Percentiles rank a stretch among this genome's conserved stretches.
phyloP scores from a whole-genome alignment of 53 echinoderm and acorn worm species.

The Stichopus horrens region DNA sequence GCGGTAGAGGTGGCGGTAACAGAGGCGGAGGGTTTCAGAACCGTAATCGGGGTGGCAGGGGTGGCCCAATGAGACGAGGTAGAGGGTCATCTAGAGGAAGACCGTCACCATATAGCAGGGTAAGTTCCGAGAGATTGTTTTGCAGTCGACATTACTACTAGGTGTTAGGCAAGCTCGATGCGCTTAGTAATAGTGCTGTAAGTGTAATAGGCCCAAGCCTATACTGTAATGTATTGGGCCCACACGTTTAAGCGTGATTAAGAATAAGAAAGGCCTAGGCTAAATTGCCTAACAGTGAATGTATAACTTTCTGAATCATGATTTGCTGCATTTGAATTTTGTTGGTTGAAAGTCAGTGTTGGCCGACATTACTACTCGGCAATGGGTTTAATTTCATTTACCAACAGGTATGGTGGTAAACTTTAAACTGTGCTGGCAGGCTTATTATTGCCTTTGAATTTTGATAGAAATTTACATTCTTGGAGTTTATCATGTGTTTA shows the following conservation, averaged over 20 bases:
- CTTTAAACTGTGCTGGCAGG: too few species aligned
- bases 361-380: too few species aligned
- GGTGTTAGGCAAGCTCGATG: not conserved
- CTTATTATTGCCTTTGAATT: too few species aligned
- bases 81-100: conserved; percentile 64
- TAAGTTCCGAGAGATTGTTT: not conserved
- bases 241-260: not conserved
- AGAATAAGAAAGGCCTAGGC: too few species aligned
- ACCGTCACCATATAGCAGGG: conserved; percentile 44
- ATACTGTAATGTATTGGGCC: not conserved
- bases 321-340: too few species aligned
- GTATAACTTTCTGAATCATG: too few species aligned
- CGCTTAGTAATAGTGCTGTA: not conserved
- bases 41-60: conserved; percentile 51
- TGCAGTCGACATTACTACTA: not conserved
- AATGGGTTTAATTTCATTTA: too few species aligned
- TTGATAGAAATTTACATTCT: too few species aligned
- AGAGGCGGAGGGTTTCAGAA: conserved; percentile 38
- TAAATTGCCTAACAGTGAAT: too few species aligned
- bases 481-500: too few species aligned
- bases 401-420: too few species aligned
- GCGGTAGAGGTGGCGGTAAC: conserved; percentile 48
- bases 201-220: not conserved
- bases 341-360: too few species aligned
- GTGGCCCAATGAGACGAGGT: conserved; percentile 69